Percentiles rank a stretch among this genome's conserved stretches.
Conservation (phyloP, 2,113 vertebrate species). For the Peromyscus polionotus region DNA sequence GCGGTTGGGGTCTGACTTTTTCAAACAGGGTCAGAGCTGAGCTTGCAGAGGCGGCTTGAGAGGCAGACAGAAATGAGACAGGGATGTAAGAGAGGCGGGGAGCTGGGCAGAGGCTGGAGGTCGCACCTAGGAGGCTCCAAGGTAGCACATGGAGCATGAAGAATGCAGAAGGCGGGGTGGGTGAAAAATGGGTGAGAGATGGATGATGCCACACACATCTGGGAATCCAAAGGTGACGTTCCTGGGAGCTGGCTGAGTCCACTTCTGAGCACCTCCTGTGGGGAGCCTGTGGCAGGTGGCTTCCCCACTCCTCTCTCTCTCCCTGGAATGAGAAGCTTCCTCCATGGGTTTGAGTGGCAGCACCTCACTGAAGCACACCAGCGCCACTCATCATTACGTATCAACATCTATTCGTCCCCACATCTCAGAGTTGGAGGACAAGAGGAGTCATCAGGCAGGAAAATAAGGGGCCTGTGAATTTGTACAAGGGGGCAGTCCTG, state of each 20-base stretch:
- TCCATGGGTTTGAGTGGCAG: background rate
- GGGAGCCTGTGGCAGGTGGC: background rate
- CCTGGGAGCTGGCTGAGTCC: background rate
- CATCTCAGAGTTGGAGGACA: background rate
- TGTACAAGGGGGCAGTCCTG: background rate
- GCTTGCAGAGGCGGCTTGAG: background rate
- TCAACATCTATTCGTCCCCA: background rate
- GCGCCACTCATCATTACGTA: accelerated
- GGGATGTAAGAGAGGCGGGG: background rate
- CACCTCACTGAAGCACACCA: background rate
- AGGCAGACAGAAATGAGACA: background rate
- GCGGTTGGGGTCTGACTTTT: background rate
- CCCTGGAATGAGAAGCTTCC: background rate
- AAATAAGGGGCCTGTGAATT: background rate
- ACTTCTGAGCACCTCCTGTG: accelerated
- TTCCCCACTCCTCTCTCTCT: background rate
- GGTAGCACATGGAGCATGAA: too few relatives aligned
- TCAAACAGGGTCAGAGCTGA: background rate
- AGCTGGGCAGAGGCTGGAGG: background rate
- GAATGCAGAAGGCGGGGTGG: too few relatives aligned
- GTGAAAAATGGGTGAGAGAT: background rate
- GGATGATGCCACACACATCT: background rate
- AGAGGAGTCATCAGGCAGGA: background rate
- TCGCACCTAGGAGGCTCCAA: background rate
- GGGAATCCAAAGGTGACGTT: background rate